Conservation (phyloP, 2,113 vertebrate species). For the Strigops habroptila region DNA sequence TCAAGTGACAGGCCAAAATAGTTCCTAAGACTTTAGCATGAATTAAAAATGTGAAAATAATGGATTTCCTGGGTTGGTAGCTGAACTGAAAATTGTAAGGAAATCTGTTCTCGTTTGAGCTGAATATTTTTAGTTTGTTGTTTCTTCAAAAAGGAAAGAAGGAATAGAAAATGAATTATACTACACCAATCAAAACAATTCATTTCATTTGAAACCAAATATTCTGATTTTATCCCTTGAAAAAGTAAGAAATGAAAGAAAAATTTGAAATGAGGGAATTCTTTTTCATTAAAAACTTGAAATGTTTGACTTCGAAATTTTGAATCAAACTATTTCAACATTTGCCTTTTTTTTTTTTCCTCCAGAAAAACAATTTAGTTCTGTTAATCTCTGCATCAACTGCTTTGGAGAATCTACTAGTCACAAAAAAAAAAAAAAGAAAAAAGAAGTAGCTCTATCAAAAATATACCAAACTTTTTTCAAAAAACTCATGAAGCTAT, state of each 20-base stretch:
- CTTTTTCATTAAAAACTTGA: background rate
- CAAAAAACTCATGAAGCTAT: background rate
- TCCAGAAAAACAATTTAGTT: background rate
- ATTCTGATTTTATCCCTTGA: background rate
- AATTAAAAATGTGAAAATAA: slow-evolving; percentile 66
- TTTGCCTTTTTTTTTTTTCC: background rate
- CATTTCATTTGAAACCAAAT: background rate
- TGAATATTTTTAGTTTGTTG: slow-evolving; percentile 1
- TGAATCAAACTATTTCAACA: background rate
- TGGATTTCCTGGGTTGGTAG: slow-evolving; percentile 46
- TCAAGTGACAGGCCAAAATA: slow-evolving; percentile 56
- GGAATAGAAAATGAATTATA: background rate
- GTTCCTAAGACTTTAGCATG: slow-evolving; percentile 42
- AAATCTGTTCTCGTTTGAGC: background rate
- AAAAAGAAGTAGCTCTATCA: background rate
- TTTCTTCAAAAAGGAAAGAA: background rate
- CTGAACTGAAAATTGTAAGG: slow-evolving; percentile 19
- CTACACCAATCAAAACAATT: background rate
- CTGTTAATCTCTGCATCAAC: background rate
- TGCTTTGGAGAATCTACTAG: background rate
- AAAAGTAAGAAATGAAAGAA: background rate
- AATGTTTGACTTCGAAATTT: background rate
- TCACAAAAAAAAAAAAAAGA: background rate
- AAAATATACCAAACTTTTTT: background rate
- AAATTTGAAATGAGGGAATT: background rate